phyloP scores from a whole-genome alignment of 2,888 invertebrate genomes.

The Lycophotia porphyrea region DNA sequence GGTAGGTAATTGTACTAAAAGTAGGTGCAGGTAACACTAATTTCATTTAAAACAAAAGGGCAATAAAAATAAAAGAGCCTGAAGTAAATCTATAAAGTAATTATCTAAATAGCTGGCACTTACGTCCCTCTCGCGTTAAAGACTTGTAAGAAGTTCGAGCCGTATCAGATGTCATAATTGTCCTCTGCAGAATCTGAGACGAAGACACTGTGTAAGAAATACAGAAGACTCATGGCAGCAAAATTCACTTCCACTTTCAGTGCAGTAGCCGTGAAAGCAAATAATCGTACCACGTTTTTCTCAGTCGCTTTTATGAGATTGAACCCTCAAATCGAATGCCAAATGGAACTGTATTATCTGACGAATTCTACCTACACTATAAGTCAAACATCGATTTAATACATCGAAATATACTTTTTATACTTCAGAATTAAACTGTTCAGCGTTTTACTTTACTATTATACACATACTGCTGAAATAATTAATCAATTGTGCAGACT shows the following conservation, averaged over 20 bases:
- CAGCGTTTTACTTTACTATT: not conserved
- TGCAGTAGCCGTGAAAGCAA: not conserved
- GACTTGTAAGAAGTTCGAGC: conserved; percentile 72
- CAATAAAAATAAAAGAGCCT: conserved; percentile 26
- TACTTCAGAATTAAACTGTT: too few relatives aligned
- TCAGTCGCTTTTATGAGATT: not conserved
- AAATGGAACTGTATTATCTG: not conserved
- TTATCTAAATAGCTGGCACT: conserved; percentile 67
- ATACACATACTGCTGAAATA: not conserved
- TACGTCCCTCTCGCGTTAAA: conserved; percentile 65
- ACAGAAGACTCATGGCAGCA: conserved; percentile 14
- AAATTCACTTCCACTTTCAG: not conserved
- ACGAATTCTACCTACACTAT: not conserved
- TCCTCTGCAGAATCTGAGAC: conserved; percentile 69
- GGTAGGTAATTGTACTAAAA: not conserved
- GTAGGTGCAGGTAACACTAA: not conserved
- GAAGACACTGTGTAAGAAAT: conserved; percentile 36
- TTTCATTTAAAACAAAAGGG: not conserved
- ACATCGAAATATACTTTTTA: not conserved
- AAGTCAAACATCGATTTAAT: not conserved
- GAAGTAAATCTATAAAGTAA: conserved; percentile 69
- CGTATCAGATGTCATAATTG: conserved; percentile 78
- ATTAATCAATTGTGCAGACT: not conserved
- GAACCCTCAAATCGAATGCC: not conserved
- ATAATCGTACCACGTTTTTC: not conserved